Evolutionary conservation across 2,113 vertebrate genomes (phyloP).

Genomic region (Coptodon bakossiorum): DNA sequence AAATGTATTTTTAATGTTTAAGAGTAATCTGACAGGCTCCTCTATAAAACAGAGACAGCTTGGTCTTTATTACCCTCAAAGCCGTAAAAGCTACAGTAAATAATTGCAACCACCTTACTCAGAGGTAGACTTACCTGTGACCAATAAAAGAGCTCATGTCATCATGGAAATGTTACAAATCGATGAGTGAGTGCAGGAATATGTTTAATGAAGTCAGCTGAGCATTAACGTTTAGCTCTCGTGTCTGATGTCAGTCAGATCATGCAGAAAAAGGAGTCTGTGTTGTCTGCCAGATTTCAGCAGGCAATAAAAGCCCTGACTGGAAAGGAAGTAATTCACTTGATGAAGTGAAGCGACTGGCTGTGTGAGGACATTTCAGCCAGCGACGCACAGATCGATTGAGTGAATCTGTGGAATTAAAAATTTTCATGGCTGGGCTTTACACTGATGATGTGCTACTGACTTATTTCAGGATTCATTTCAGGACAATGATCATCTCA

Average conservation of each 20-base stretch:
- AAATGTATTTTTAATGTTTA: neutral
- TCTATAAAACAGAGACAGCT: neutral
- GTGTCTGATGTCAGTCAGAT: neutral
- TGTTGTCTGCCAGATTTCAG: neutral
- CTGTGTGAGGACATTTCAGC: neutral
- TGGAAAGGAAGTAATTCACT: neutral
- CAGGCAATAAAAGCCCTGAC: constrained; percentile 2
- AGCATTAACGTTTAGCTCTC: neutral
- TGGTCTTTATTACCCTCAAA: neutral
- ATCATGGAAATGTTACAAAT: neutral
- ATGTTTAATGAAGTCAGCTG: neutral
- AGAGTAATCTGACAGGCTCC: neutral
- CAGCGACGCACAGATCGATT: neutral
- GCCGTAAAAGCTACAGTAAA: neutral
- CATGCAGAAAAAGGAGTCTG: neutral
- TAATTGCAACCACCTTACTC: neutral
- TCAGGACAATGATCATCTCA: neutral
- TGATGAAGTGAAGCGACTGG: neutral
- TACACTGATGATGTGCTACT: neutral
- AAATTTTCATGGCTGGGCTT: neutral
- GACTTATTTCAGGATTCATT: neutral
- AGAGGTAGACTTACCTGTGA: neutral
- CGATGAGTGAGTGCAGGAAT: neutral
- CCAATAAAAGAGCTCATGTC: neutral
- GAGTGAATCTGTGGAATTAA: constrained; percentile 6